These are phyloP conservation scores for Lasioglossum lativentre DNA, from an alignment of 2,888 invertebrate species.

Conservation along the genomic window DNA sequence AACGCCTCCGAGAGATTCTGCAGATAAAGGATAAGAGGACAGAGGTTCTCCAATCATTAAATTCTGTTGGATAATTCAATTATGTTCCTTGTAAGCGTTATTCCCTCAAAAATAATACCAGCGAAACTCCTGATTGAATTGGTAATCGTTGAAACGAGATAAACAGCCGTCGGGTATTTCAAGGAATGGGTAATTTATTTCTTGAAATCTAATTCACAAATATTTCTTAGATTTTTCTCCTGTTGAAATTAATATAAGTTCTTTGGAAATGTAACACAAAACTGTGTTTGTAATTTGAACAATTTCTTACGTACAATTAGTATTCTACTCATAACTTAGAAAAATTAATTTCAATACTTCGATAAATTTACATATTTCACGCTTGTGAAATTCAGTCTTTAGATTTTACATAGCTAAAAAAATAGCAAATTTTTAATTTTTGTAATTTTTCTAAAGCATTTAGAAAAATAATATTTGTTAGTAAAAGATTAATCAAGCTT, in stretches of 20 bases:
- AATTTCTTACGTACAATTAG: background rate
- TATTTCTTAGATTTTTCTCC: background rate
- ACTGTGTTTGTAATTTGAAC: background rate
- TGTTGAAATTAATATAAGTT: too few relatives aligned
- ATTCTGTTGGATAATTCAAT: conserved; percentile 6
- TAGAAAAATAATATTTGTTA: background rate
- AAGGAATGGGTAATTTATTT: background rate
- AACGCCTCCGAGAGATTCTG: conserved; percentile 5
- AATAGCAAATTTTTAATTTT: too few relatives aligned
- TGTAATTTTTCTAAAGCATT: too few relatives aligned
- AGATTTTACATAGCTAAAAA: too few relatives aligned
- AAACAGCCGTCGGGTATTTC: background rate
- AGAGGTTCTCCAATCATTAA: background rate
- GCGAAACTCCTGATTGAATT: background rate
- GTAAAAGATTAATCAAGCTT: background rate
- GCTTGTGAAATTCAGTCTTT: too few relatives aligned
- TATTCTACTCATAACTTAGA: too few relatives aligned
- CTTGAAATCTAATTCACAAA: background rate
- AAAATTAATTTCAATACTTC: too few relatives aligned
- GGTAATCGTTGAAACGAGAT: background rate
- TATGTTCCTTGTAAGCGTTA: background rate
- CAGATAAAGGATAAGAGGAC: background rate
- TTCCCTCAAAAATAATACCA: background rate
- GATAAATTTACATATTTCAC: too few relatives aligned
- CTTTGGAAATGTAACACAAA: too few relatives aligned